phyloP scores from a whole-genome alignment of 2,797 vertebrate species.

The Pipistrellus pygmaeus region DNA sequence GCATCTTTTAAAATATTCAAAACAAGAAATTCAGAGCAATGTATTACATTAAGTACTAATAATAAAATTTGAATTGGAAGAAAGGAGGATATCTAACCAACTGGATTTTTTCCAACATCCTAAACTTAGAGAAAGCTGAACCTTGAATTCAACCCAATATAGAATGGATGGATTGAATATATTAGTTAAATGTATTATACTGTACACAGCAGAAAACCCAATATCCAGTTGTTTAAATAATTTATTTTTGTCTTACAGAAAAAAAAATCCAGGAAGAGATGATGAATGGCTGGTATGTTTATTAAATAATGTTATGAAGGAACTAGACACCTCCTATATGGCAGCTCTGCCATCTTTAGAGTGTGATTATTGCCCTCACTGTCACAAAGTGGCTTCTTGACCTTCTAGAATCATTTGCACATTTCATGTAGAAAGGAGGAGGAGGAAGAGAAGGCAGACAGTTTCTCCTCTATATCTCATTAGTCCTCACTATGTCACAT shows the following conservation, averaged over 20 bases:
- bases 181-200: neutral
- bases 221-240: neutral
- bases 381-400: neutral
- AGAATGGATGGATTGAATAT: neutral
- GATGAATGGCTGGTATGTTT: neutral
- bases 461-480: neutral
- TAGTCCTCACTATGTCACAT: neutral
- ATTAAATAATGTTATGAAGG: neutral
- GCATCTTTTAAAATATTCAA: constrained; percentile 34
- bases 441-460: neutral
- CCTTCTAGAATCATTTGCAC: neutral
- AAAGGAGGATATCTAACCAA: neutral
- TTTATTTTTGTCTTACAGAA: constrained; percentile 33
- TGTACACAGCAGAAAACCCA: neutral
- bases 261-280: neutral
- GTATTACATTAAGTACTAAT: constrained; percentile 25
- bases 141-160: constrained; percentile 15
- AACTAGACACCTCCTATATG: neutral
- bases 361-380: neutral
- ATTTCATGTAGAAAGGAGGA: neutral
- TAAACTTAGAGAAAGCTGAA: neutral
- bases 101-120: neutral
- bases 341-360: neutral
- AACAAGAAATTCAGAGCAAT: constrained; percentile 43
- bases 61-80: constrained; percentile 43